Percentiles rank a stretch among this genome's conserved stretches.
Conservation (phyloP, 1,140 invertebrate genomes). For the Marisa cornuarietis region DNA sequence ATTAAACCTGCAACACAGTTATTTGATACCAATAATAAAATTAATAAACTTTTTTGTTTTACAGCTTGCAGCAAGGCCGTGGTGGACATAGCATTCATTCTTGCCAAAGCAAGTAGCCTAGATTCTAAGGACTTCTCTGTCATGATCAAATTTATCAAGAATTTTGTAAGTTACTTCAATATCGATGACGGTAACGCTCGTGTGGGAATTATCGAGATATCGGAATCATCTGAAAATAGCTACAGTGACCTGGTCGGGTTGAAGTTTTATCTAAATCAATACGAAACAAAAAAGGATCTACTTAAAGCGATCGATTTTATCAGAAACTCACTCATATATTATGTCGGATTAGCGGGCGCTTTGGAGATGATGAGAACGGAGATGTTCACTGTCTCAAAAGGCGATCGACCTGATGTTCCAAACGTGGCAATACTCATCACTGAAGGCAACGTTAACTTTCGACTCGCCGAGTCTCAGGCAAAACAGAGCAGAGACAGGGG, state of each 20-base stretch:
- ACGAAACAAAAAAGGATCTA: constrained; percentile 32
- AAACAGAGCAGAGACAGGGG: no score
- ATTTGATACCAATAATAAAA: no score
- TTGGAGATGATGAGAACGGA: constrained; percentile 31
- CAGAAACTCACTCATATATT: constrained; percentile 36
- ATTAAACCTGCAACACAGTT: no score
- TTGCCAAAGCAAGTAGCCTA: no score
- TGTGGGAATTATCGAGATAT: constrained; percentile 35
- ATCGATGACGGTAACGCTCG: constrained; percentile 48
- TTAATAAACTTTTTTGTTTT: no score
- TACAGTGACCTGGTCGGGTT: constrained; percentile 14
- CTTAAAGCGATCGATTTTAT: constrained; percentile 42
- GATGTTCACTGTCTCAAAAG: constrained; percentile 38
- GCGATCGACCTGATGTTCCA: constrained; percentile 36
- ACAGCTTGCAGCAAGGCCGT: no score
- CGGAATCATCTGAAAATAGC: background rate
- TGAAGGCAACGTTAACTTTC: no score
- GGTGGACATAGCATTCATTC: no score
- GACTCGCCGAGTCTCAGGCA: no score
- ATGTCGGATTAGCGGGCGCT: constrained; percentile 50
- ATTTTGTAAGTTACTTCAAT: constrained; percentile 41
- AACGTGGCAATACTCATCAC: constrained; percentile 41
- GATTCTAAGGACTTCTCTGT: no score
- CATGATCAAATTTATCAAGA: constrained; percentile 41
- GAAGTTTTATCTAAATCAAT: constrained; percentile 46